phyloP scores from a whole-genome alignment of 2,113 vertebrate species.

The Cygnus buccinator region DNA sequence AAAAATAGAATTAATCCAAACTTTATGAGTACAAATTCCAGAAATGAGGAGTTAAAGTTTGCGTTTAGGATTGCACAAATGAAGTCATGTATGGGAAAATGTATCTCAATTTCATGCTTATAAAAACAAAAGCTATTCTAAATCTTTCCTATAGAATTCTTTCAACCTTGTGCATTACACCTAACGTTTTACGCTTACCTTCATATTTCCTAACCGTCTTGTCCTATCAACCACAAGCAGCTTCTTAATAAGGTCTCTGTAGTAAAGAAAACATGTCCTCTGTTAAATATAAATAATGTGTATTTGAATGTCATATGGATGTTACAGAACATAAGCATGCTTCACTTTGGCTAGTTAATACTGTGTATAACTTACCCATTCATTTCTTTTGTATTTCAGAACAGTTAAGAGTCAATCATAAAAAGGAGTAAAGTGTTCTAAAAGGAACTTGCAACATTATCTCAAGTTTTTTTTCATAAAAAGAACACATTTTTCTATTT shows the following conservation, averaged over 20 bases:
- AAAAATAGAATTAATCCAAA: background rate
- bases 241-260: slow-evolving; percentile 94
- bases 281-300: background rate
- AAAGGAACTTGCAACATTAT: background rate
- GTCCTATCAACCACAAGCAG: slow-evolving; percentile 94
- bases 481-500: background rate
- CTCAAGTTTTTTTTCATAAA: background rate
- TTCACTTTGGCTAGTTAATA: background rate
- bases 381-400: background rate
- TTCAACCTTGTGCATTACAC: background rate
- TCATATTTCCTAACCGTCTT: slow-evolving; percentile 93
- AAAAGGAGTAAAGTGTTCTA: background rate
- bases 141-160: background rate
- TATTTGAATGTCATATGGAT: background rate
- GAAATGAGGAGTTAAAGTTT: background rate
- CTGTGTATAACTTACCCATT: background rate
- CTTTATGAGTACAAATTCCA: background rate
- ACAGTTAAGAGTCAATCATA: background rate
- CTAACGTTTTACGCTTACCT: slow-evolving; percentile 79
- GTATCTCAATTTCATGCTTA: background rate
- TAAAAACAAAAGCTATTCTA: background rate
- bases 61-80: background rate
- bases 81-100: background rate
- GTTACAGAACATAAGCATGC: background rate
- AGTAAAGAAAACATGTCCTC: background rate